Base-by-base conservation (phyloP, 2,113 vertebrate genomes). In the Thalassoma bifasciatum region DNA sequence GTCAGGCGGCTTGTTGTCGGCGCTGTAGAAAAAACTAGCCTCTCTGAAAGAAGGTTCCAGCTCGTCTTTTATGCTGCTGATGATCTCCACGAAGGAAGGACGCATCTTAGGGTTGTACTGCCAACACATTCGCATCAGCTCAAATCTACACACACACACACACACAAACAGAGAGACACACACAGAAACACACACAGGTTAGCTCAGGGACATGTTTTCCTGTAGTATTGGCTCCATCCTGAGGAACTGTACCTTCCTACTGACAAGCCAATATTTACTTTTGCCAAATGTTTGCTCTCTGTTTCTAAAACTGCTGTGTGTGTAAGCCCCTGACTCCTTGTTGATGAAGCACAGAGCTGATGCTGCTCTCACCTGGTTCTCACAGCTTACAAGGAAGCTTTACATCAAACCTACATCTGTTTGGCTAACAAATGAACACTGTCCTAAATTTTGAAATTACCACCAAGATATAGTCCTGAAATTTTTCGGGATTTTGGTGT, bases 71-170 rank as follows among this genome's bases (percentile, higher is more conserved):
- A 99, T 91, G 93, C 96, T 98, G 82, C 94, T 87, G 53, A 99
- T 99, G 77, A 99, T 98, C 86, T 99, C 98, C 92, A 96, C 92
- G 80, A 99, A 99, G 44, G 97, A 93, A 0, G 98, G 97, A 11
- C 98, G 92, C 97, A 99, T 99, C 73, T 97, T 98, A 0, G 97
- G 97, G 72, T 99, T 99, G 94, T 97, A 99, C 91, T 99, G 97
- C 98, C 98, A 99, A 91, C 98, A 99, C 96, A 99, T 95, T 38
- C 96, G 95, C 98, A 99, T 99, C 89, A 99, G 77, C 19, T 99
- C 97, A 0, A 98, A 99, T 91, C 98, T 99, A 75, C 1, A 57
- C 34, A 61, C 30, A 64, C 22, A 72, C 16, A 66, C 24, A 72
- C 34, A 74, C 9, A 79, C 53, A 63, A 40, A 73, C n/a, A 57